Base-by-base conservation (phyloP, 2,113 vertebrate species). In the Podilymbus podiceps region DNA sequence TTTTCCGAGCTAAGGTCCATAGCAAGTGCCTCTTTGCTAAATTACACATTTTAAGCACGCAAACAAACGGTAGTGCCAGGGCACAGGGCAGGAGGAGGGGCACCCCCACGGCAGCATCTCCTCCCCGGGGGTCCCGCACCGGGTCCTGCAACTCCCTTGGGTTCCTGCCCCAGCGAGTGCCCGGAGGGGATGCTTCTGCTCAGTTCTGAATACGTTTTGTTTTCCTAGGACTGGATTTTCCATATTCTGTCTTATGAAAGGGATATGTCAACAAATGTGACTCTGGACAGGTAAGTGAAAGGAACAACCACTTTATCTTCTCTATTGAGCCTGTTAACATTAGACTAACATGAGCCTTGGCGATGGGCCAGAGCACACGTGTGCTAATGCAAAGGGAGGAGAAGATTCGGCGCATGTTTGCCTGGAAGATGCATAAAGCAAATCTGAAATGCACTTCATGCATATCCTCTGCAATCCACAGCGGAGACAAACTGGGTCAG, bases 211-310 rank as follows among this genome's bases (percentile, higher is more conserved):
- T 11, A 4, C 6, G 3, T 30, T 62, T 40, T 86, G 12, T 55
- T 77, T 82, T 77, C 67, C 78, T 82, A 98, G 98, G 98, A 98
- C 82, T 99, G 98, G 98, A 98, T 99, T 96, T 98, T 98, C 96
- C 98, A 98, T 46, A 97, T 99, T 87, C 96, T 99, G 52, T 98
- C 98, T 46, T 98, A 98, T 50, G 98, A 99, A 94, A 98, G 98
- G 74, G 98, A 99, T 78, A 93, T 96, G 89, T 98, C 97, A 42
- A 82, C 94, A 78, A 98, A 98, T 6, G 96, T 98, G 94, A 98
- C 98, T 55, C 80, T 98, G 85, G 98, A 98, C 97, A 98, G 98
- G 98, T 98, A 60, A 97, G 97, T 31, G 69, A 94, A 46, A 62
- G 88, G 83, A 79, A 67, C 62, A 78, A 49, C 6, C 40, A 5